Evolutionary conservation across 2,797 vertebrate species (phyloP).

Genomic region (Lithobates sylvaticus): DNA sequence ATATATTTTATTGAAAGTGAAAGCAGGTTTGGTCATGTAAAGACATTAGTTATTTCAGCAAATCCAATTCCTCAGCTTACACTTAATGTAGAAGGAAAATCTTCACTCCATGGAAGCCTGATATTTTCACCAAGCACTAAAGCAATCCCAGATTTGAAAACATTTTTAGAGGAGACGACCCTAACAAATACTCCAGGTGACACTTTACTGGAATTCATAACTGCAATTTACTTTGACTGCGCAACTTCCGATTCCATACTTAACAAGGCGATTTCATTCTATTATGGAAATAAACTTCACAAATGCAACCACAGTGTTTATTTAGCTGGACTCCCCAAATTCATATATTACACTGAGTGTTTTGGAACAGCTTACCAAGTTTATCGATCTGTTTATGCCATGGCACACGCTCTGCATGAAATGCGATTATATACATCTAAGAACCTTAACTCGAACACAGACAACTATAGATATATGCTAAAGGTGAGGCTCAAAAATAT

Average conservation of each 20-base stretch:
- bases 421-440: background rate
- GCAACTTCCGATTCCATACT: background rate
- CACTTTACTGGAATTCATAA: background rate
- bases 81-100: background rate
- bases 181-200: background rate
- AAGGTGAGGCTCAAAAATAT: background rate
- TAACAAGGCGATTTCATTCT: background rate
- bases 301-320: background rate
- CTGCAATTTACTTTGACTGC: background rate
- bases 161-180: background rate
- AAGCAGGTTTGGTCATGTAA: background rate
- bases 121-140: background rate
- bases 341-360: background rate
- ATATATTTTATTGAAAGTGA: background rate
- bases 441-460: background rate
- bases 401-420: slow-evolving; percentile 20
- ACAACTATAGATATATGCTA: background rate
- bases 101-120: slow-evolving; percentile 2
- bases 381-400: slow-evolving; percentile 20
- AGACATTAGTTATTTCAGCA: background rate
- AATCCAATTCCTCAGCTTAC: background rate
- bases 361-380: background rate
- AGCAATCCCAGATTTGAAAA: background rate
- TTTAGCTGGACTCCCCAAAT: background rate
- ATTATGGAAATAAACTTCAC: background rate